Evolutionary conservation across 2,113 vertebrate species (phyloP).

Genomic region (Pterocles burchelli): DNA sequence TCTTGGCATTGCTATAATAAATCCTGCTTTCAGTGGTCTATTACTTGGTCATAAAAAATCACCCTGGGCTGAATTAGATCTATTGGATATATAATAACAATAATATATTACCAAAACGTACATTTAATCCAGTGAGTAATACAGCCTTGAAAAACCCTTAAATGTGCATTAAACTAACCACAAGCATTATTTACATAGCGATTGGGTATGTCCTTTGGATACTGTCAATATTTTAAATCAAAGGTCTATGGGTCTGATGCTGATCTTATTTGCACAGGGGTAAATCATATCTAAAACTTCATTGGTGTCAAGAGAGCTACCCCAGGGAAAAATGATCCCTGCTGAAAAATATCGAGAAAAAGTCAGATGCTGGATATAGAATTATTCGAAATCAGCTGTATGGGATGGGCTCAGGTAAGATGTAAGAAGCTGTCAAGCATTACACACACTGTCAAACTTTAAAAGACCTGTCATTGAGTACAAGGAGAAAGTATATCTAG

Average conservation of each 20-base stretch:
- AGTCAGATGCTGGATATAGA: background rate
- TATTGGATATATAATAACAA: slow-evolving; percentile 54
- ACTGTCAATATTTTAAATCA: background rate
- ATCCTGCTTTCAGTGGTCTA: slow-evolving; percentile 67
- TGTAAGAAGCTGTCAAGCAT: background rate
- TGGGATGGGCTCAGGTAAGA: background rate
- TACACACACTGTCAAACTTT: background rate
- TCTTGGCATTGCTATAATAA: slow-evolving; percentile 72
- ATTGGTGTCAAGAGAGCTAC: background rate
- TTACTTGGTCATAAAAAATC: slow-evolving; percentile 69
- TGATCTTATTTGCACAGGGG: background rate
- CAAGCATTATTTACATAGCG: slow-evolving; percentile 17
- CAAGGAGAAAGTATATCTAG: background rate
- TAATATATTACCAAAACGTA: slow-evolving; percentile 43
- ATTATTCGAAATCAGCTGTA: slow-evolving; percentile 20
- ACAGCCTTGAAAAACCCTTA: background rate
- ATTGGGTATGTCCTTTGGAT: background rate
- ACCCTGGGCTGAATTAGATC: slow-evolving; percentile 68
- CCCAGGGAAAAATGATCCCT: background rate
- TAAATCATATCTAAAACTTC: slow-evolving; percentile 4
- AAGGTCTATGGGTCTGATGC: background rate
- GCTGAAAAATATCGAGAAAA: slow-evolving; percentile 6
- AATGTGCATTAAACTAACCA: slow-evolving; percentile 45
- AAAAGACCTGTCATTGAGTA: background rate
- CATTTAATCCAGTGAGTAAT: slow-evolving; percentile 43